These are phyloP conservation scores for Nasalis larvatus DNA, from an alignment of 2,113 vertebrate genomes.

Conservation along the genomic window DNA sequence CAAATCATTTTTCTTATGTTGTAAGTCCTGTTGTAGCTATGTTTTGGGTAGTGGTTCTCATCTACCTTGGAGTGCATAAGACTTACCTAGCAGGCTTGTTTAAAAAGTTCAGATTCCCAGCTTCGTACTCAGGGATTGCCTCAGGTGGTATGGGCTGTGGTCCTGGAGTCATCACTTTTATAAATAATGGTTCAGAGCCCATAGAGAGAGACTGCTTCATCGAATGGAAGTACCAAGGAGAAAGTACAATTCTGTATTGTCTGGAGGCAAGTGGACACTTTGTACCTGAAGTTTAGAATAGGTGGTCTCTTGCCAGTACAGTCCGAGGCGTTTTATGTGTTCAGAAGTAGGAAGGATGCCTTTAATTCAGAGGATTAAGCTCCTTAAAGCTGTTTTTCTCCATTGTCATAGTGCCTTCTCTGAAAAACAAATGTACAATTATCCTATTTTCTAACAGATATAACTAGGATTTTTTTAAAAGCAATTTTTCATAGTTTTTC, in stretches of 20 bases:
- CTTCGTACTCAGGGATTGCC: background rate
- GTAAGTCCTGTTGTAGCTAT: background rate
- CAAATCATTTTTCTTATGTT: background rate
- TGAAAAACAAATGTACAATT: constrained; percentile 28
- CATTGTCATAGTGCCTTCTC: constrained; percentile 48
- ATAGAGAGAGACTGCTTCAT: background rate
- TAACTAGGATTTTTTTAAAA: background rate
- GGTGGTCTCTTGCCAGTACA: background rate
- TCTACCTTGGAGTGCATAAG: background rate
- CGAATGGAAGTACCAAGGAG: background rate
- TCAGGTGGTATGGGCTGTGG: background rate
- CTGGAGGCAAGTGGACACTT: background rate
- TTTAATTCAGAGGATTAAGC: background rate
- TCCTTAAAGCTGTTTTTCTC: background rate
- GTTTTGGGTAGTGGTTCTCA: background rate
- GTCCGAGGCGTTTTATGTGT: background rate
- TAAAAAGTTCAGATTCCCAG: background rate
- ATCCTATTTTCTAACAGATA: background rate
- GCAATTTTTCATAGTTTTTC: background rate
- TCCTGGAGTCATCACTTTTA: background rate
- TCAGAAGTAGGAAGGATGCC: background rate
- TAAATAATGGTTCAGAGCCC: background rate
- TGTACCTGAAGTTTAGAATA: background rate
- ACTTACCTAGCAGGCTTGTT: background rate
- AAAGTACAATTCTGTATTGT: background rate